Base-by-base conservation (phyloP, 2,888 invertebrate species). In the Cylindroiulus punctatus region DNA sequence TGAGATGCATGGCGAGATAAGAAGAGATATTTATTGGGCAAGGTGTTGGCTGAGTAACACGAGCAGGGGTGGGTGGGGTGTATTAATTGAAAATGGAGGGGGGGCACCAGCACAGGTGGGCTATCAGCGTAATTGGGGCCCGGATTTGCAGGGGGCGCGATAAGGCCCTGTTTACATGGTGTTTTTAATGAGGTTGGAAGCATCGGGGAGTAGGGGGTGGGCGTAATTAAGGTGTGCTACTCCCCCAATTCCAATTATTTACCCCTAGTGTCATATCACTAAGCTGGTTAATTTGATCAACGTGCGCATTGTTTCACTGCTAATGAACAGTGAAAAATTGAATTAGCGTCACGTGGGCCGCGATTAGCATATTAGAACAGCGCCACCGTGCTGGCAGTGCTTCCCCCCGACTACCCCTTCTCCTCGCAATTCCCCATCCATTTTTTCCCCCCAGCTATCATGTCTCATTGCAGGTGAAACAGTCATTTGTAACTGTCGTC, bases 251-350 rank as follows among this genome's bases (percentile, higher is more conserved):
- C 65, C 65, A 65, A 65, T 65, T 65, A 65, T 65, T 65, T 65
- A 65, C 65, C 65, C 40, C 40, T 30, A 82, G 82, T 82, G 82
- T 82, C 82, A 42, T 82, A 82, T 82, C 82, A 42, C 82, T 82
- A 82, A 82, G 82, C 82, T 42, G 82, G 82, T 82, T 82, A 82
- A 82, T 82, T 82, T 82, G 82, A 82, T 82, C 82, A 82, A 42
- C 82, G 82, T 42, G 42, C 82, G 42, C 40, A 42, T 57, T 85
- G 85, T 57, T 85, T 47, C 85, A n/a, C 57, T 65, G 57, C 85
- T 57, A 84, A 84, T 85, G 57, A 85, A 32, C 52, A 85, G 85
- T 85, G 85, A 85, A 85, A 85, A 85, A 85, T 85, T 85, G 85
- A 85, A 85, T 85, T 85, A 85, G 30, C 76, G 30, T 85, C 65